Evolutionary conservation across 2,888 invertebrate species (phyloP), one percentile per base, ranked within the genome.

Genomic region (Ceratothoa steindachneri): DNA sequence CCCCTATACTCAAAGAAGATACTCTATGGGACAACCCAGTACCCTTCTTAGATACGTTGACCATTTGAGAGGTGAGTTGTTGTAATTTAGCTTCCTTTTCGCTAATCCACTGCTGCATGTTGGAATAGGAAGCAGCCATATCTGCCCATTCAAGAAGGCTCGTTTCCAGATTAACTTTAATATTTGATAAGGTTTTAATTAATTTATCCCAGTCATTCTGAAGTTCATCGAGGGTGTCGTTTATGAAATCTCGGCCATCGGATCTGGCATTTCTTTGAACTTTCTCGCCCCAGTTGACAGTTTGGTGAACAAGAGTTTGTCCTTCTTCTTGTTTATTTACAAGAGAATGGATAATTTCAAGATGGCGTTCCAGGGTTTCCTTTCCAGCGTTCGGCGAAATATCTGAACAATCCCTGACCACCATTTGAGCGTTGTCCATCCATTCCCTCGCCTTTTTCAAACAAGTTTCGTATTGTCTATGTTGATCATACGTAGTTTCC

Each of bases 71-170:
- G 2, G 73, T 74, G 41, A 93, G 94, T 86, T 95, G 92, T 85
- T 93, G 93, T 67, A 95, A 84, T 85, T 95, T 93, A 3, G 93
- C 93, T 87, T 96, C 95, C 81, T 95, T 89, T 82, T 97, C 96
- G 31, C 90, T 90, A 77, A 97, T 93, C 95, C 97, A 96, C 87
- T 95, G 93, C 82, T 95, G 92, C 28, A 97, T 86, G 83, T 95
- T 95, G 22, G 91, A 90, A 84, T 93, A 95, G 74, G 94, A 95
- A 71, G 95, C 95, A 83, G 93, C 95, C 84, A 95, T 97, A 83
- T 96, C 95, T 5, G 95, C 94, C 96, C 96, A 97, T 88, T 97
- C 95, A 53, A 96, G 86, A 15, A 95, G 86, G 81, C 91, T 91
- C 0, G 94, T 94, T 85, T 97, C 96, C 51, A 97, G 85, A 82